These are phyloP conservation scores for Procavia capensis DNA, from an alignment of 2,113 vertebrate genomes.

Conservation along the genomic window DNA sequence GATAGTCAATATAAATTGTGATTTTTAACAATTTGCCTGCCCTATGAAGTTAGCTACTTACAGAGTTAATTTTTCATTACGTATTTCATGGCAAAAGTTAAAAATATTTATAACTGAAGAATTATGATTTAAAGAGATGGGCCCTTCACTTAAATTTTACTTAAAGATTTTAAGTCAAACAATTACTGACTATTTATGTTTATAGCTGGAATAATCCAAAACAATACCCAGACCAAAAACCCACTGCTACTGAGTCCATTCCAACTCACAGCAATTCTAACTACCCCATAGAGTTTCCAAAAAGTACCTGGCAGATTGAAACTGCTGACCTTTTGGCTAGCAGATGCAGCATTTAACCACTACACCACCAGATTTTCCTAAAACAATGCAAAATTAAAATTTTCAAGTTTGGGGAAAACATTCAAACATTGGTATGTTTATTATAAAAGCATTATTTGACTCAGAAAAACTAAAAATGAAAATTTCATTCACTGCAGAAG, in stretches of 20 bases:
- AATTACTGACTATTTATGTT: neutral
- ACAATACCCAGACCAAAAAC: too few relatives aligned
- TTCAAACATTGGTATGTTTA: slow-evolving; percentile 16
- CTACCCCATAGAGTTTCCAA: too few relatives aligned
- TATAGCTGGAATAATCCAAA: neutral
- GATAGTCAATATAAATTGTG: neutral
- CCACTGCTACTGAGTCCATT: too few relatives aligned
- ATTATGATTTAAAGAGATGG: slow-evolving; percentile 2
- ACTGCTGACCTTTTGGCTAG: too few relatives aligned
- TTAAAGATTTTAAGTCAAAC: slow-evolving; percentile 27
- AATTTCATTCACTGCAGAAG: slow-evolving; percentile 28
- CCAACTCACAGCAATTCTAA: too few relatives aligned
- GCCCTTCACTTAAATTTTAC: slow-evolving; percentile 3
- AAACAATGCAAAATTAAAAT: neutral
- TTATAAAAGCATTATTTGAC: slow-evolving; percentile 14
- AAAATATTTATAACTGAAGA: slow-evolving; percentile 55
- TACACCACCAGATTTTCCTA: too few relatives aligned
- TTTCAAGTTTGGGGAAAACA: neutral
- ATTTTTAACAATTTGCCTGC: slow-evolving; percentile 3
- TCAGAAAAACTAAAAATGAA: slow-evolving; percentile 37
- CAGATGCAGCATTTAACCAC: too few relatives aligned
- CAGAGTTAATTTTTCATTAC: slow-evolving; percentile 50
- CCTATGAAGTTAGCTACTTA: neutral
- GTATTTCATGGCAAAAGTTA: slow-evolving; percentile 2
- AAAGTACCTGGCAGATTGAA: too few relatives aligned